Evolutionary conservation across 2,113 vertebrate genomes (phyloP).

Genomic region (Azemiops feae): DNA sequence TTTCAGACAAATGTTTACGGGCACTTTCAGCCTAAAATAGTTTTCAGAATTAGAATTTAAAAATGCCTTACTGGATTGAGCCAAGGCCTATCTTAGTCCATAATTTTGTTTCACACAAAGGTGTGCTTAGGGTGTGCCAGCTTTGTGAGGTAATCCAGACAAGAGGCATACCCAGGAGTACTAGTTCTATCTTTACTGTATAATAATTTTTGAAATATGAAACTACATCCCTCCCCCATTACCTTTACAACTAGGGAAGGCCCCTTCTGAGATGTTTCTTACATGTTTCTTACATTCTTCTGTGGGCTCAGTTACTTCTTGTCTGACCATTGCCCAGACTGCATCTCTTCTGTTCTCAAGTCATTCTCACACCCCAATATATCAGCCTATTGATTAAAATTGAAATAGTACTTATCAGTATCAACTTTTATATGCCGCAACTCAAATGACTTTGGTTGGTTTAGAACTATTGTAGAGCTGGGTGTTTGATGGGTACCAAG

Average conservation of each 20-base stretch:
- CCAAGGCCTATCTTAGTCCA: neutral
- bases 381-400: neutral
- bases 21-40: constrained; percentile 8
- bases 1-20: neutral
- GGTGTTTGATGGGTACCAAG: neutral
- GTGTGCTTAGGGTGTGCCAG: neutral
- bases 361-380: neutral
- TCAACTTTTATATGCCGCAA: neutral
- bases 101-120: neutral
- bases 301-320: neutral
- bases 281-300: neutral
- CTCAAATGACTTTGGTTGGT: neutral
- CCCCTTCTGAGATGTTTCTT: neutral
- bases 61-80: neutral
- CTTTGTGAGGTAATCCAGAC: neutral
- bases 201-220: neutral
- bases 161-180: neutral
- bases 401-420: neutral
- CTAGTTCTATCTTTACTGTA: neutral
- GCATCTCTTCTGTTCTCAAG: neutral
- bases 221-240: neutral
- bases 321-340: neutral
- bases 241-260: neutral
- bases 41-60: neutral
- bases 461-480: neutral